Percentiles rank a stretch among this genome's conserved stretches.
phyloP scores from a whole-genome alignment of 1,140 invertebrate species.

The Hypothenemus hampei region DNA sequence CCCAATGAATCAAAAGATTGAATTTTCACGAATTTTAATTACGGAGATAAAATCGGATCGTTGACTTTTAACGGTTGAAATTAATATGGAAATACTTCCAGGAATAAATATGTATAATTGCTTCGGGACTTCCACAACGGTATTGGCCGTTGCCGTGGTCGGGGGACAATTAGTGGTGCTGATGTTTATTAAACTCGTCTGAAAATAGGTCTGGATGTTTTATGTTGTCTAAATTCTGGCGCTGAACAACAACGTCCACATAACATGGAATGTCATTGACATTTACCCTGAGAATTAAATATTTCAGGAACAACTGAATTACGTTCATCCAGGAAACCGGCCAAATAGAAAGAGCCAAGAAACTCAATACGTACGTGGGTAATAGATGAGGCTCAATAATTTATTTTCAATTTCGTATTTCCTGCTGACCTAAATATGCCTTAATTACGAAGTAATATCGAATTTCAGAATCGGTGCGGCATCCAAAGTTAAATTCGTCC shows the following conservation, averaged over 20 bases:
- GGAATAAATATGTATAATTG: no score
- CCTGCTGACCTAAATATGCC: constrained; percentile 14
- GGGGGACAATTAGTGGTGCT: constrained; percentile 3
- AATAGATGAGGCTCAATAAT: no score
- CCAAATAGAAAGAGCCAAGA: no score
- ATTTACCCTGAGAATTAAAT: neutral
- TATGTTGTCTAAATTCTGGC: neutral
- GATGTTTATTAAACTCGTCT: constrained; percentile 3
- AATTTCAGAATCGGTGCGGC: constrained; percentile 17
- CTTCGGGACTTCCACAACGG: neutral
- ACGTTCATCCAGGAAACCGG: no score
- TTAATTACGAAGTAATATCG: constrained; percentile 17
- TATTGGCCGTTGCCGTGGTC: neutral
- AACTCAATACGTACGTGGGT: no score
- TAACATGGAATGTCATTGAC: constrained; percentile 3
- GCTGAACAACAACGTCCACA: no score
- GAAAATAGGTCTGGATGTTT: neutral
- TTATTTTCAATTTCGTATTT: no score
- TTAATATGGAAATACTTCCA: no score
- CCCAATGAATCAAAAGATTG: no score
- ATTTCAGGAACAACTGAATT: neutral
- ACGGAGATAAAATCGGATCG: no score
- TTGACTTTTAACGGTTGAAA: no score
- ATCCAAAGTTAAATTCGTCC: constrained; percentile 18
- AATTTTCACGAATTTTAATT: no score